These are phyloP conservation scores for Montipora cactus DNA, from an alignment of 64 coral and sea anemone genomes.

Conservation along the genomic window DNA sequence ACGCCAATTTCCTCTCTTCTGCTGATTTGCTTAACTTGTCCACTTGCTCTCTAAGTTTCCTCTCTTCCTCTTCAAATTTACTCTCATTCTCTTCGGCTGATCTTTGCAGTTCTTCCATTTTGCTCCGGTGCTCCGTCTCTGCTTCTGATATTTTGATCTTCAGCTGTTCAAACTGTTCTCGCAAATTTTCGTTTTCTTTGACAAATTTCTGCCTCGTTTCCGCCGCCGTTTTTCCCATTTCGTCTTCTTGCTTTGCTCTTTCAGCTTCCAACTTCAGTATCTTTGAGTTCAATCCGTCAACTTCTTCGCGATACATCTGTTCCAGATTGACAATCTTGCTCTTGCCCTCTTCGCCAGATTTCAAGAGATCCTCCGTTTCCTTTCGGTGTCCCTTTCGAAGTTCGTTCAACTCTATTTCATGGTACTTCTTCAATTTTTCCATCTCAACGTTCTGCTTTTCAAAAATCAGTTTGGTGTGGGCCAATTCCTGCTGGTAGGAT, in stretches of 20 bases:
- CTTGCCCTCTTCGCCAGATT: constrained; percentile 25
- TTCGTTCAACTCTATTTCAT: constrained; percentile 77
- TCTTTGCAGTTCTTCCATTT: constrained; percentile 63
- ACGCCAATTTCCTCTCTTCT: constrained; percentile 36
- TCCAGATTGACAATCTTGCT: not conserved
- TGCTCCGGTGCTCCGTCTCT: constrained; percentile 29
- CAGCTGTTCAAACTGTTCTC: constrained; percentile 36
- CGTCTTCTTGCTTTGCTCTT: not conserved
- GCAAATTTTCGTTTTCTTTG: not conserved
- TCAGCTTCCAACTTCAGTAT: constrained; percentile 7
- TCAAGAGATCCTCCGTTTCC: constrained; percentile 15
- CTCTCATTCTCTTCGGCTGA: constrained; percentile 41
- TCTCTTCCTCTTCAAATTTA: constrained; percentile 38
- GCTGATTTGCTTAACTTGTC: constrained; percentile 3
- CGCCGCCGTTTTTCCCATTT: not conserved
- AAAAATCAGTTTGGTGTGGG: constrained; percentile 78
- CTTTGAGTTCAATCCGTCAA: constrained; percentile 16
- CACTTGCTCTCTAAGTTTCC: constrained; percentile 20
- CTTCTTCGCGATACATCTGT: not conserved
- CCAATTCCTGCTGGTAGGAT: constrained; percentile 71
- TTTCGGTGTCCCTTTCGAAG: constrained; percentile 45
- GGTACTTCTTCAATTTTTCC: constrained; percentile 87
- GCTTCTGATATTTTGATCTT: constrained; percentile 38
- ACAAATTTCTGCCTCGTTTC: constrained; percentile 24
- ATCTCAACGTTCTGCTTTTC: constrained; percentile 93